Evolutionary conservation across 2,888 invertebrate species (phyloP).

Genomic region (Sesia apiformis): DNA sequence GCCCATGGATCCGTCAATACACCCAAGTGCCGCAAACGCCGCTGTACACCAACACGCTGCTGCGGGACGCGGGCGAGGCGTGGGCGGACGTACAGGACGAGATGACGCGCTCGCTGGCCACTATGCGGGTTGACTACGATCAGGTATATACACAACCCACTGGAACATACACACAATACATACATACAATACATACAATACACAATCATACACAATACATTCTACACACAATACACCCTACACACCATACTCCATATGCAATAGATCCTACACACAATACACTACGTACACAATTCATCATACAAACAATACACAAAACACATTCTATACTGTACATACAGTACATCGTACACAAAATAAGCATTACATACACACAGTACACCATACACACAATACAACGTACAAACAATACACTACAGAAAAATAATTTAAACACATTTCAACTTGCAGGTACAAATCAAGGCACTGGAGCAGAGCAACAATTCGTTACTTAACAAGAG

Average conservation of each 20-base stretch:
- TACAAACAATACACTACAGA: no score
- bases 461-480: conserved; percentile 93
- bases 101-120: conserved; percentile 97
- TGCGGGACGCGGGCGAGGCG: conserved; percentile 92
- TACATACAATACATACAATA: neutral
- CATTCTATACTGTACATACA: neutral
- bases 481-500: conserved; percentile 94
- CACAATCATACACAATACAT: neutral
- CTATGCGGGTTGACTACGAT: conserved; percentile 99
- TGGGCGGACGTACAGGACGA: conserved; percentile 99
- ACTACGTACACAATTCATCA: neutral
- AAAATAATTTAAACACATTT: neutral
- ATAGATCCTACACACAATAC: neutral
- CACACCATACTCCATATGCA: neutral
- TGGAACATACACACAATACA: no score
- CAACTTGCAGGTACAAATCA: conserved; percentile 86
- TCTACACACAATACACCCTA: neutral
- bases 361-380: no score
- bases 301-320: neutral
- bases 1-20: conserved; percentile 74
- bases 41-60: conserved; percentile 89
- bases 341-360: neutral
- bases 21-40: conserved; percentile 96
- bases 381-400: no score
- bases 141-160: conserved; percentile 62